A percentile compares a stretch with the other conserved stretches of the same genome.
Evolutionary conservation across 2,113 vertebrate species (phyloP).

Genomic region (Ammodytes marinus): DNA sequence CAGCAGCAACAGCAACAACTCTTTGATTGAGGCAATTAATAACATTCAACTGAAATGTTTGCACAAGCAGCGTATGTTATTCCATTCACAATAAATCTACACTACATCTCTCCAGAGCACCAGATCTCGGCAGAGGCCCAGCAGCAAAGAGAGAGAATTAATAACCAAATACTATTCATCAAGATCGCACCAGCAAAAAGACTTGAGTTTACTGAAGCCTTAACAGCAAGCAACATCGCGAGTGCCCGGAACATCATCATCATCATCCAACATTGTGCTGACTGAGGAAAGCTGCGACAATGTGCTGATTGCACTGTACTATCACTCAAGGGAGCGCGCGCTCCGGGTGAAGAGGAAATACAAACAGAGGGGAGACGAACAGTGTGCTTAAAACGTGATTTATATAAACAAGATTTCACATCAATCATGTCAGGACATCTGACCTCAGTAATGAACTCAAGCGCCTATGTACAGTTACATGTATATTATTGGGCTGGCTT

Average conservation of each 20-base stretch:
- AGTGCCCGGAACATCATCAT: conserved; percentile 24
- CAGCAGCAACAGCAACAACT: not conserved
- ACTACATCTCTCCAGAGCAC: not conserved
- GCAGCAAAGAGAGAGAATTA: not conserved
- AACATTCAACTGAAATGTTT: conserved; percentile 7
- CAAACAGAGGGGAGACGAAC: conserved; percentile 74
- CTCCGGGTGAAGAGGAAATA: conserved; percentile 67
- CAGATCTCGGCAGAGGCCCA: not conserved
- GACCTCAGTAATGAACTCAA: conserved; percentile 52
- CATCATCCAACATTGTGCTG: conserved; percentile 74
- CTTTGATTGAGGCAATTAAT: not conserved
- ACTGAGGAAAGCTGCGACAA: conserved; percentile 62
- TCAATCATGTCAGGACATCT: conserved; percentile 79
- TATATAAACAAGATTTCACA: conserved; percentile 72
- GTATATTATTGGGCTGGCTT: conserved; percentile 53
- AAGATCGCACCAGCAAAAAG: conserved; percentile 26
- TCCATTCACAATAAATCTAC: not conserved
- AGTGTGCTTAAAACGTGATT: conserved; percentile 73
- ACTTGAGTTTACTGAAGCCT: conserved; percentile 47
- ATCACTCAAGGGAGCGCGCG: conserved; percentile 76
- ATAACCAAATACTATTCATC: conserved; percentile 8
- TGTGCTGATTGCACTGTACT: conserved; percentile 76
- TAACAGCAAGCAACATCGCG: conserved; percentile 27
- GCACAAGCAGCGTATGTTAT: not conserved
- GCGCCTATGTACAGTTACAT: conserved; percentile 56